A percentile compares a stretch with the other conserved stretches of the same genome.
Conservation (phyloP, 2,797 vertebrate genomes). For the Chelon labrosus region DNA sequence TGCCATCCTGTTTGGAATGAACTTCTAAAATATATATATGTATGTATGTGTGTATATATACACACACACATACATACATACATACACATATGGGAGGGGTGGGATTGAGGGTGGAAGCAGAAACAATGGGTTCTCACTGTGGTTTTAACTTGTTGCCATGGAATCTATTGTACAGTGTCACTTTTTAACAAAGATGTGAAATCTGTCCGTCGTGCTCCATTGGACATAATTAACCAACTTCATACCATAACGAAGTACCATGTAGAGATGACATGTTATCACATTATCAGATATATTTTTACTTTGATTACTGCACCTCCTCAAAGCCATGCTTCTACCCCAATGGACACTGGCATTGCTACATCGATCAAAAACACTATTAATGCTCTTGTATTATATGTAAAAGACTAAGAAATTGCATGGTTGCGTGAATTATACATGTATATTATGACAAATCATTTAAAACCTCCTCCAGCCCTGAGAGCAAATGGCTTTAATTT, state of each 20-base stretch:
- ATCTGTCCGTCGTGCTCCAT: conserved; percentile 76
- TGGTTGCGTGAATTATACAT: conserved; percentile 85
- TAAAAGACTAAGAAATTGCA: conserved; percentile 87
- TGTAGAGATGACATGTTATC: conserved; percentile 60
- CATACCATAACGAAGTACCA: conserved; percentile 65
- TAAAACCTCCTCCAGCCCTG: conserved; percentile 76
- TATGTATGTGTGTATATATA: too few species aligned
- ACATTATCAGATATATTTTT: conserved; percentile 72
- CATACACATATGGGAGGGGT: conserved; percentile 9
- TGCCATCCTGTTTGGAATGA: conserved; percentile 77
- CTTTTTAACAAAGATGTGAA: conserved; percentile 84
- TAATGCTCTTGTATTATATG: conserved; percentile 86
- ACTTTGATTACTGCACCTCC: conserved; percentile 63
- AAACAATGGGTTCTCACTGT: conserved; percentile 65
- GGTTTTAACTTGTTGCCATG: conserved; percentile 79
- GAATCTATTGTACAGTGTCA: conserved; percentile 85
- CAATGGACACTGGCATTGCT: conserved; percentile 71
- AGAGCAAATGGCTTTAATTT: conserved; percentile 78
- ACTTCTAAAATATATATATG: conserved; percentile 75
- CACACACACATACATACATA: too few species aligned
- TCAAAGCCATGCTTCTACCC: conserved; percentile 70
- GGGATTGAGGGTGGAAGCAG: conserved; percentile 36
- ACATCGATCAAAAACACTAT: conserved; percentile 74
- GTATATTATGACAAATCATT: conserved; percentile 83
- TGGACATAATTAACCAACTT: conserved; percentile 67